Conservation (phyloP, 2,797 vertebrate species). For the Amblyraja radiata region DNA sequence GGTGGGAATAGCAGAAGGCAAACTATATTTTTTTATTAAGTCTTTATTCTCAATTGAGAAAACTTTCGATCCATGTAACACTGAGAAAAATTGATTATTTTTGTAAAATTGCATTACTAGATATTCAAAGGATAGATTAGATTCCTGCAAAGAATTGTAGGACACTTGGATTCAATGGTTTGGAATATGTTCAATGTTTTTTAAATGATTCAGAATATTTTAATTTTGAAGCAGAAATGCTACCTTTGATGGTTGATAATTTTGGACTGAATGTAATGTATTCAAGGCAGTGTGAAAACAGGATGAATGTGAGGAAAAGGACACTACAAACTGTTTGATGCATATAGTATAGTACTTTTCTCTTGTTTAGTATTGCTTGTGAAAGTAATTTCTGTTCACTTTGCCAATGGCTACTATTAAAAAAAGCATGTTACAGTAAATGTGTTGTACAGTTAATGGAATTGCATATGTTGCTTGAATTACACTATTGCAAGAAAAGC, state of each 20-base stretch:
- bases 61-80: slow-evolving; percentile 7
- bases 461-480: background rate
- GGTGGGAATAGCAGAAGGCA: background rate
- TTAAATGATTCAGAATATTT: background rate
- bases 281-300: slow-evolving; percentile 16
- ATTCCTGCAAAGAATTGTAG: background rate
- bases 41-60: background rate
- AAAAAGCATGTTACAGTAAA: background rate
- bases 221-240: background rate
- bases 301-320: background rate
- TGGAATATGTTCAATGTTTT: background rate
- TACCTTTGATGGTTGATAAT: background rate
- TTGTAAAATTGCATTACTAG: slow-evolving; percentile 5
- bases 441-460: background rate
- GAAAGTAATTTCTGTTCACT: background rate
- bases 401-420: background rate
- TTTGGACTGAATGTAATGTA: slow-evolving; percentile 12
- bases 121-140: background rate
- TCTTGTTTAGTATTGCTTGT: background rate
- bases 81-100: slow-evolving; percentile 18
- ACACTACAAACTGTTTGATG: background rate
- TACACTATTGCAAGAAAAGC: background rate
- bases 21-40: background rate
- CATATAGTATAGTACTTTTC: no score
- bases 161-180: background rate